A percentile compares a stretch with the other conserved stretches of the same genome.
phyloP scores from a whole-genome alignment of 2,797 vertebrate genomes.

The Schizothorax lantsangensis region DNA sequence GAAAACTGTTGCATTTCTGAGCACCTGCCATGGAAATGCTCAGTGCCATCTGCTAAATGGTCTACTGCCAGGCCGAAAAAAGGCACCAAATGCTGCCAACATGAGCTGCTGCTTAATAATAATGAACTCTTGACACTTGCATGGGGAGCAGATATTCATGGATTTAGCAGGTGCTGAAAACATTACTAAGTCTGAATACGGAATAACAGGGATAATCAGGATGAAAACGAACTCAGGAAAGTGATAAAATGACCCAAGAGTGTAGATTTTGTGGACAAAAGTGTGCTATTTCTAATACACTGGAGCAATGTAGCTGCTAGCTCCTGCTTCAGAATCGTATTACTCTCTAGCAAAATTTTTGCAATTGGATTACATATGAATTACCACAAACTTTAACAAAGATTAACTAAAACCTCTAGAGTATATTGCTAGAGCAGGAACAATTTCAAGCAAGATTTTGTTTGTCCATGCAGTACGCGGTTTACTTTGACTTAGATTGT shows the following conservation, averaged over 20 bases:
- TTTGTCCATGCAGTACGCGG: neutral
- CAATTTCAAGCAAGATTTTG: neutral
- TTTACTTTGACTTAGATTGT: too few species aligned
- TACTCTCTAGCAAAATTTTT: constrained; percentile 70
- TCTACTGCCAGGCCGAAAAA: constrained; percentile 59
- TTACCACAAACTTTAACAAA: constrained; percentile 29
- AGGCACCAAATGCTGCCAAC: constrained; percentile 64
- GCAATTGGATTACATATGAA: constrained; percentile 28
- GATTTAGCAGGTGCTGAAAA: constrained; percentile 70
- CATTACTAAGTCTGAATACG: constrained; percentile 62
- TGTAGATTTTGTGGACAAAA: constrained; percentile 55
- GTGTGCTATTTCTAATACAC: constrained; percentile 58
- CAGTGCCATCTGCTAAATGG: constrained; percentile 50
- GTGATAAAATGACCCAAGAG: constrained; percentile 60
- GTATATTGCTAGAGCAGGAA: neutral
- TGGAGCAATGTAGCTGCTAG: constrained; percentile 45
- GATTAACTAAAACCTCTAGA: neutral
- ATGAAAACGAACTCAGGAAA: constrained; percentile 53
- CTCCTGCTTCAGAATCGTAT: constrained; percentile 60
- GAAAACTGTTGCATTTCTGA: constrained; percentile 42
- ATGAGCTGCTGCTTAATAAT: constrained; percentile 68
- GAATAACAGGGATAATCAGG: constrained; percentile 66
- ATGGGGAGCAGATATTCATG: constrained; percentile 66
- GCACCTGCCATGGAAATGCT: constrained; percentile 42
- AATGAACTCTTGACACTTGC: constrained; percentile 72